Evolutionary conservation across 2,797 vertebrate species (phyloP).

Genomic region (Paratrypauchen microcephalus): DNA sequence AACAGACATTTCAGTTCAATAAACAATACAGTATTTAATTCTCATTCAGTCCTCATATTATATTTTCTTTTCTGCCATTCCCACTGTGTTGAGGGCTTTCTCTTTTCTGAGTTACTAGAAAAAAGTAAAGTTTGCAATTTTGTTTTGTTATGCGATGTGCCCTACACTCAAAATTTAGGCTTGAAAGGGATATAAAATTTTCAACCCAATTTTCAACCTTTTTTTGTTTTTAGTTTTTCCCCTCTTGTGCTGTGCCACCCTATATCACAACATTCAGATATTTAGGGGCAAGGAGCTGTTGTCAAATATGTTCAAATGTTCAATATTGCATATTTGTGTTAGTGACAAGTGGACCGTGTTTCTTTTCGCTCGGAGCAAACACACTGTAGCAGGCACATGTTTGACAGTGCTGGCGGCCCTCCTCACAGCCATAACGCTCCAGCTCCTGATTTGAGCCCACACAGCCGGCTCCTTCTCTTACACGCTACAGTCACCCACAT

Average conservation of each 20-base stretch:
- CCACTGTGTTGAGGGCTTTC: background rate
- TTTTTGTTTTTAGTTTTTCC: background rate
- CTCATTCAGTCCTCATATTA: background rate
- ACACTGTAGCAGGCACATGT: constrained; percentile 33
- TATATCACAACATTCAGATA: constrained; percentile 2
- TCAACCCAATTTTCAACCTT: background rate
- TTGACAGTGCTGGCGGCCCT: constrained; percentile 48
- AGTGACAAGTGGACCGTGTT: constrained; percentile 8
- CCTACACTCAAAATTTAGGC: background rate
- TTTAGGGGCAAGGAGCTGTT: background rate
- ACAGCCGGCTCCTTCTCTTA: constrained; percentile 13
- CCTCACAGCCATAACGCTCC: constrained; percentile 20
- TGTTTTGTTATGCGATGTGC: background rate
- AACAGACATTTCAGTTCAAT: too few species aligned
- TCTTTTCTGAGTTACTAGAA: background rate
- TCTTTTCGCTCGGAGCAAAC: constrained; percentile 26
- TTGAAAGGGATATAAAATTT: background rate
- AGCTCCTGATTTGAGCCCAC: constrained; percentile 46
- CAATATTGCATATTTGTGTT: background rate
- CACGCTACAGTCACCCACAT: constrained; percentile 33
- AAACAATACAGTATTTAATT: too few species aligned
- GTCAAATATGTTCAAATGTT: background rate
- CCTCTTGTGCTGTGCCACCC: background rate
- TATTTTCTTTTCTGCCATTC: background rate
- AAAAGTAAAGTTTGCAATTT: background rate